Base-by-base conservation (phyloP, 2,113 vertebrate species). In the Seriola rivoliana region DNA sequence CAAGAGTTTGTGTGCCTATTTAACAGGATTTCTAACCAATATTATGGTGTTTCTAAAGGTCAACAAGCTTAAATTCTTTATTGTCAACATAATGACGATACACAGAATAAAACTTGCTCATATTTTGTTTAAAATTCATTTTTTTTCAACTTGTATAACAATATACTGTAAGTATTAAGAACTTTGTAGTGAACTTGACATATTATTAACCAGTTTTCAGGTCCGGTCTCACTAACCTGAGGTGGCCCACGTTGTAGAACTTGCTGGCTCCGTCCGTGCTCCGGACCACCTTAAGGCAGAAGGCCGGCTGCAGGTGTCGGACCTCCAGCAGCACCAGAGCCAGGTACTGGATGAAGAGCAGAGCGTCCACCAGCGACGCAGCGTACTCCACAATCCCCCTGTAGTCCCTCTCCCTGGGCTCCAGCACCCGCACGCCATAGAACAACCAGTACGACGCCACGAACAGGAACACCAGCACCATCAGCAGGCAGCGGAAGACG, bases 391-490 rank as follows among this genome's bases (percentile, higher is more conserved):
- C 97, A 16, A 98, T 96, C 1, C 94, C 97, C 58, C 96, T 94
- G 94, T 98, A 98, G 87, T 96, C 93, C 23, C 94, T 82, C 55
- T 97, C 96, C 2, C 95, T 85, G 0, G 96, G 93, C 3, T 97
- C 97, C 94, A 98, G 80, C 81, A 98, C 95, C 2, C 97, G 91
- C 3, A 98, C 97, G 0, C 97, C 97, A 0, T 98, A 99, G 66
- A 98, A 98, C 8, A 98, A 93, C 97, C 97, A 99, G 90, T 98
- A 98, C 19, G 97, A 98, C 0, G 96, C 96, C 0, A 98, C 95
- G 0, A 98, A 96, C 58, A 98, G 95, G 90, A 98, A 97, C 12
- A 98, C 95, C 0, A 98, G 94, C 81, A 97, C 97, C 97, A 98
- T 97, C 38, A 99, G 96, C 64, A 98, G 80, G 0, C 97, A 96